Base-by-base conservation (phyloP, 1,140 invertebrate genomes). In the Drosophila tristis region DNA sequence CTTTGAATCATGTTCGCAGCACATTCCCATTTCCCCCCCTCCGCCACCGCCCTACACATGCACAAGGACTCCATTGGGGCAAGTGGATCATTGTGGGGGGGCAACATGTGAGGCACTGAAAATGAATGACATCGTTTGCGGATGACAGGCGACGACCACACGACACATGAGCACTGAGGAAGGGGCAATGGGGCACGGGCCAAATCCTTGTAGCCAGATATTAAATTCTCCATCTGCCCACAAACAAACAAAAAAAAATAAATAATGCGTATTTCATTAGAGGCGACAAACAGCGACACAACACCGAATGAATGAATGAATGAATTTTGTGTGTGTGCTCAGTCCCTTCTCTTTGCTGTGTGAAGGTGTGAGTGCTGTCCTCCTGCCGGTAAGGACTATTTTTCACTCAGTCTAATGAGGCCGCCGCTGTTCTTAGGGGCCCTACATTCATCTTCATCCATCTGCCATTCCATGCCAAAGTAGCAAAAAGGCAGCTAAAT, bases 231-330 rank as follows among this genome's bases (percentile, higher is more conserved):
- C 53, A 39, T 13, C 35, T 39, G 35, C 56, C 49, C 42, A 54
- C 68, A 20, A 0, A 20, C 20, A 20, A 20, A 20, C 20, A 25
- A 3, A 25, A 25, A 25, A 61, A 51, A 61, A 31, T 9, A 73
- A 74, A 79, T 79, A 79, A 79, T 79, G 76, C 44, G 76, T 79
- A 79, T 79, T 79, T 79, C 68, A 79, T 79, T 74, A 62, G 76
- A 79, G 44, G 49, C 42, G 74, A 66, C 70, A 74, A 63, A 49
- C 42, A 23, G 35, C 11, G 15, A 31, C 35, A 25, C 57, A 62
- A 25, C 13, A 43, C 23, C 43, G 62, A 71, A 60, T 42, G 50
- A 23, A 35, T 11, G 31, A 20, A 20, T 20, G 20, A 20, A 20
- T 20, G 20, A 20, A 20, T 20, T 20, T 20, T 20, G 20, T 20